Evolutionary conservation across 2,888 invertebrate genomes (phyloP).

Genomic region (Minunthozetes semirufus): DNA sequence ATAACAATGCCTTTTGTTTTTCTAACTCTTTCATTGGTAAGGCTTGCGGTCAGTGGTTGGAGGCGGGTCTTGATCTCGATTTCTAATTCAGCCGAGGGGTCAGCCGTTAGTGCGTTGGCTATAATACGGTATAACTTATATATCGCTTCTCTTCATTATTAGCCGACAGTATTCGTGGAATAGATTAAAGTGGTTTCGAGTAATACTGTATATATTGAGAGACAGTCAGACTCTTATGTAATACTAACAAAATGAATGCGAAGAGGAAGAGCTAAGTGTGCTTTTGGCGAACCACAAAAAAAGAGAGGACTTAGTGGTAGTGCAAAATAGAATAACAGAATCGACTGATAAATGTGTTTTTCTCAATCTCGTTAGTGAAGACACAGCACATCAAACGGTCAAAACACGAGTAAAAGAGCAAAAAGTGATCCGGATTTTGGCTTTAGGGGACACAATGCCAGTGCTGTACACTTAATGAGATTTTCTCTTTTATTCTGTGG

Average conservation of each 20-base stretch:
- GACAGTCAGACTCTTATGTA: constrained; percentile 3
- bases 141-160: constrained; percentile 25
- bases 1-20: constrained; percentile 31
- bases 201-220: constrained; percentile 9
- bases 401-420: constrained; percentile 23
- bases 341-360: constrained; percentile 29
- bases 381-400: constrained; percentile 19
- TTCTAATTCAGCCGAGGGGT: constrained; percentile 24
- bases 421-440: constrained; percentile 2
- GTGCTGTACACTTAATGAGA: constrained; percentile 22
- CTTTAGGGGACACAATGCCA: constrained; percentile 25
- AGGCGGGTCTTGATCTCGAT: constrained; percentile 28
- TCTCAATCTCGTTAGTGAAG: constrained; percentile 21
- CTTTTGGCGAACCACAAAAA: constrained; percentile 7
- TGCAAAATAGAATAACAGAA: constrained; percentile 5
- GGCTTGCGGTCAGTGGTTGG: not conserved
- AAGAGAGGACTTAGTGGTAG: constrained; percentile 8
- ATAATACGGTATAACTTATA: constrained; percentile 14
- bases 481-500: constrained; percentile 31
- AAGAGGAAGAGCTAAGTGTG: constrained; percentile 20
- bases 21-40: constrained; percentile 30
- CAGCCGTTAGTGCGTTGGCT: not conserved
- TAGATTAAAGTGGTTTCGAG: constrained; percentile 29
- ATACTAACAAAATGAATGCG: constrained; percentile 24
- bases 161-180: constrained; percentile 10